Percentiles rank a stretch among this genome's conserved stretches.
phyloP scores from a whole-genome alignment of 1,140 invertebrate species.

The Drosophila tani region DNA sequence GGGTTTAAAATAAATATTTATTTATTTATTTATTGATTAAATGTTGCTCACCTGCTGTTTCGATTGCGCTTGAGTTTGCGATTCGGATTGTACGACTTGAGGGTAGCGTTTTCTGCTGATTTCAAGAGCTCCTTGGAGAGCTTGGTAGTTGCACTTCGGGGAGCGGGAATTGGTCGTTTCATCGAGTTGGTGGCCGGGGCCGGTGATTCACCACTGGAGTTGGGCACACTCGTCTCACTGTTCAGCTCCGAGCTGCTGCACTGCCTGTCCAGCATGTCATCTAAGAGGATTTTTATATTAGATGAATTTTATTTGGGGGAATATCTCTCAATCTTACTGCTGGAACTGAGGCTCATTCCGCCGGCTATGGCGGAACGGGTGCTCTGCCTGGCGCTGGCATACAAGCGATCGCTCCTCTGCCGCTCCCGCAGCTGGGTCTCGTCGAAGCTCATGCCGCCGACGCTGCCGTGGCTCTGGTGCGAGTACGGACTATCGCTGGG shows the following conservation, averaged over 20 bases:
- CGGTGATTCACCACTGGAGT: conserved; percentile 68
- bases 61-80: conserved; percentile 82
- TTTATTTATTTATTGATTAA: conserved; percentile 4
- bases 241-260: conserved; percentile 72
- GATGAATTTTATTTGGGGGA: too few species aligned
- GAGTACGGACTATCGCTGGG: conserved; percentile 77
- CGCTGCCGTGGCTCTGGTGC: conserved; percentile 78
- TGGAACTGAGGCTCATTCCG: conserved; percentile 70
- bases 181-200: conserved; percentile 72
- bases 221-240: conserved; percentile 77
- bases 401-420: conserved; percentile 71
- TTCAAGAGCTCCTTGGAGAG: conserved; percentile 72
- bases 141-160: conserved; percentile 54
- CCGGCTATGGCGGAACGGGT: conserved; percentile 65
- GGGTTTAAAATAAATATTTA: not conserved
- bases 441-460: conserved; percentile 80
- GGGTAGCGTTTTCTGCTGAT: conserved; percentile 69
- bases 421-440: conserved; percentile 74
- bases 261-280: conserved; percentile 77
- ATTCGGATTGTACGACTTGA: conserved; percentile 85
- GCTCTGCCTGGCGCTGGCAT: conserved; percentile 77
- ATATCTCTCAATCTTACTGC: conserved; percentile 49
- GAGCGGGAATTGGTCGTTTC: conserved; percentile 78
- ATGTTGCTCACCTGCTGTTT: conserved; percentile 69
- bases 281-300: conserved; percentile 10